phyloP scores from a whole-genome alignment of 1,140 invertebrate species.

The Thaumatotibia leucotreta region DNA sequence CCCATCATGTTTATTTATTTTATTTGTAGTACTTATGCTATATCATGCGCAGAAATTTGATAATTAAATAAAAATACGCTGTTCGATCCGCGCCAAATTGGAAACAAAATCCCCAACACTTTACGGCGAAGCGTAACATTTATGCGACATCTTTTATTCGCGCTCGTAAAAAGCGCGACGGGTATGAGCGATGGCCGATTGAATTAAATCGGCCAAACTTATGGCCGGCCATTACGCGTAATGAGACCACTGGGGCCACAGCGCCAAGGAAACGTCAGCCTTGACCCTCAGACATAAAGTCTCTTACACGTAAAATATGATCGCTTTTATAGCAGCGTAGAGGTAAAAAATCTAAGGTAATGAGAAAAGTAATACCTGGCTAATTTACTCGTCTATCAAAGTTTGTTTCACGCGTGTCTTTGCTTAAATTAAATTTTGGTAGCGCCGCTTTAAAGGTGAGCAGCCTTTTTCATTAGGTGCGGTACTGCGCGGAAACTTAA shows the following conservation, averaged over 20 bases:
- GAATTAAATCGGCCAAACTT: conserved; percentile 35
- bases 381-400: conserved; percentile 14
- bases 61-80: neutral
- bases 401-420: conserved; percentile 6
- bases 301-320: conserved; percentile 23
- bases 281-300: conserved; percentile 15
- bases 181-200: conserved; percentile 36
- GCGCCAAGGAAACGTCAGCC: conserved; percentile 21
- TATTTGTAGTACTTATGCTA: too few relatives aligned
- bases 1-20: too few relatives aligned
- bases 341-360: conserved; percentile 9
- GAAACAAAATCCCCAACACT: neutral
- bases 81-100: neutral
- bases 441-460: neutral
- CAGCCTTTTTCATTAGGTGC: neutral
- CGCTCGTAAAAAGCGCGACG: conserved; percentile 30
- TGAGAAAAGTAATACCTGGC: conserved; percentile 11
- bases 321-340: conserved; percentile 15
- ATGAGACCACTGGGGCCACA: conserved; percentile 17
- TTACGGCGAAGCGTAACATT: conserved; percentile 15
- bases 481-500: neutral
- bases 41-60: neutral
- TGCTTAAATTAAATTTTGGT: neutral
- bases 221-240: conserved; percentile 37
- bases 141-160: conserved; percentile 27